Conservation (phyloP, 2,113 vertebrate species). For the Natator depressus region DNA sequence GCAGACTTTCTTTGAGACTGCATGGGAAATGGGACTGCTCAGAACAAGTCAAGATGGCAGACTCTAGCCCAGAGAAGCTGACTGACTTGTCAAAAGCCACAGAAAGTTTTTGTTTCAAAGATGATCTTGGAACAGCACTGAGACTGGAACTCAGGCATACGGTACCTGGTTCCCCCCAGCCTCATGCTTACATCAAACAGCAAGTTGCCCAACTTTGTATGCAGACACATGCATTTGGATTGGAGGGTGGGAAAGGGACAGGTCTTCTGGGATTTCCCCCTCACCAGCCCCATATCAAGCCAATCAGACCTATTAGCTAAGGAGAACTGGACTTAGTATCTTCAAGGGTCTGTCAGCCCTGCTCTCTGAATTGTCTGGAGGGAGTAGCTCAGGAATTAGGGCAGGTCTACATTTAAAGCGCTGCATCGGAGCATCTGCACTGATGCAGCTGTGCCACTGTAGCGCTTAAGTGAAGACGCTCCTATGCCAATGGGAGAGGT, state of each 20-base stretch:
- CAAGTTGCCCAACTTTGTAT: neutral
- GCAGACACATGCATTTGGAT: neutral
- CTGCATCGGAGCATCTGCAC: neutral
- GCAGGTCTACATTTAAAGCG: neutral
- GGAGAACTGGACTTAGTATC: neutral
- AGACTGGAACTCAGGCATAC: neutral
- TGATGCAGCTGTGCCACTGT: neutral
- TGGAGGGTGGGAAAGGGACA: neutral
- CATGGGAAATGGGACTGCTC: neutral
- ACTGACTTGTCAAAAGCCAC: neutral
- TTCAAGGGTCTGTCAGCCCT: neutral
- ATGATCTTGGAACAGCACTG: neutral
- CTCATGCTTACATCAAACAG: neutral
- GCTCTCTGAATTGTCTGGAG: neutral
- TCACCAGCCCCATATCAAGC: neutral
- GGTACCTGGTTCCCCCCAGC: neutral
- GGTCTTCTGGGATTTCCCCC: neutral
- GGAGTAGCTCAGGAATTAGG: conserved; percentile 10
- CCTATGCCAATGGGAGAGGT: neutral
- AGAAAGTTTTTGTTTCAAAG: neutral
- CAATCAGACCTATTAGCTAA: neutral
- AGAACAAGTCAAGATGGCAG: neutral
- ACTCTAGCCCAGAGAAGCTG: neutral
- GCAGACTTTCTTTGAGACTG: neutral
- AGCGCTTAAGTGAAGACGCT: neutral